These are phyloP conservation scores for Sebastes alutus DNA, from an alignment of 2,797 vertebrate genomes.

Conservation along the genomic window DNA sequence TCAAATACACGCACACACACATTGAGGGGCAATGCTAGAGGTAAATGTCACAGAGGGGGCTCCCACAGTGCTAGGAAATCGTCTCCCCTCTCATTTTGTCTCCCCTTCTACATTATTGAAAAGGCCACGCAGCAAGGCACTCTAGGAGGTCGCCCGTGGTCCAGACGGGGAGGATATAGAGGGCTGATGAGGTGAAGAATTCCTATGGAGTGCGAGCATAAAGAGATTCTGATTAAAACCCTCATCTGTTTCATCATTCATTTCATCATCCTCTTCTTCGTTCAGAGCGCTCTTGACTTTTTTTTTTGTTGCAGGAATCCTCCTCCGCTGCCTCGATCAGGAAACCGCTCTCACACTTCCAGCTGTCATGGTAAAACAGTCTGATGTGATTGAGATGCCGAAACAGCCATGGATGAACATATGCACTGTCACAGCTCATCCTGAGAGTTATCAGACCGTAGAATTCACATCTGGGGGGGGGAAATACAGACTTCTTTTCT, in stretches of 20 bases:
- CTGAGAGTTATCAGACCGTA: not conserved
- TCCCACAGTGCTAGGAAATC: constrained; percentile 72
- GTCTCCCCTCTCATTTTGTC: constrained; percentile 66
- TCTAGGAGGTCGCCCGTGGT: constrained; percentile 61
- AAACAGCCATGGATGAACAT: constrained; percentile 17
- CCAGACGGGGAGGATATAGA: constrained; percentile 21
- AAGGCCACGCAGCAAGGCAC: constrained; percentile 78
- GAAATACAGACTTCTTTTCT: not conserved
- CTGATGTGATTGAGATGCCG: constrained; percentile 26
- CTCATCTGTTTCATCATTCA: constrained; percentile 39
- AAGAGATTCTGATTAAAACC: constrained; percentile 61
- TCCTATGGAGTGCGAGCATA: constrained; percentile 38
- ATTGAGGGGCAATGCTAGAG: constrained; percentile 47
- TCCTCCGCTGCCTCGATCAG: not conserved
- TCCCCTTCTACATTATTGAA: constrained; percentile 79
- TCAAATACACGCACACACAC: constrained; percentile 21
- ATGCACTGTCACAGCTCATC: constrained; percentile 12
- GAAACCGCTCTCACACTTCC: not conserved
- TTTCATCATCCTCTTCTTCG: constrained; percentile 47
- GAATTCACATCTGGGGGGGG: not conserved
- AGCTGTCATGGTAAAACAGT: constrained; percentile 41
- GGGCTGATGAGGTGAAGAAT: constrained; percentile 57
- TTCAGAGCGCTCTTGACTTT: not conserved
- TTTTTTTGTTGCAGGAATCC: not conserved
- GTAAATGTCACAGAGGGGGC: constrained; percentile 78